Percentiles rank a stretch among this genome's conserved stretches.
Conservation (phyloP, 2,113 vertebrate species). For the Ramphastos sulfuratus region DNA sequence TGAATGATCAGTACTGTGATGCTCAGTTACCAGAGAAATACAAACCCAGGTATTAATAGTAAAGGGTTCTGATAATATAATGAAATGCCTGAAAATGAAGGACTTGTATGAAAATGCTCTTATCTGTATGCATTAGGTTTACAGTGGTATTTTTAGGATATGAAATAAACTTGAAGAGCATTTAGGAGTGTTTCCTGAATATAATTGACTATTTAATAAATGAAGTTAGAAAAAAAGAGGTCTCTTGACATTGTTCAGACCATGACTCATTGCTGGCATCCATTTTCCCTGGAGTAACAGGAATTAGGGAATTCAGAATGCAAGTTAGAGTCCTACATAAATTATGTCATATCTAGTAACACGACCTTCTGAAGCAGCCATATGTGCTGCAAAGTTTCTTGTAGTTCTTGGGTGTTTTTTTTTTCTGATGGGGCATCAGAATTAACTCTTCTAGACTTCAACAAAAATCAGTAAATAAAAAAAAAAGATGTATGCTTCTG, state of each 20-base stretch:
- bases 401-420: background rate
- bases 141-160: background rate
- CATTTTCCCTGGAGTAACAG: background rate
- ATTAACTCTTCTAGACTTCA: conserved; percentile 17
- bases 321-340: conserved; percentile 1
- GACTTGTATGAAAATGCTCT: background rate
- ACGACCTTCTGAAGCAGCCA: conserved; percentile 4
- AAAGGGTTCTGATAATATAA: background rate
- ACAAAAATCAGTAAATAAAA: background rate
- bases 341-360: conserved; percentile 2
- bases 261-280: background rate
- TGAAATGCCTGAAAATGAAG: background rate
- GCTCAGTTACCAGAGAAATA: background rate
- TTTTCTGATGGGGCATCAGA: background rate
- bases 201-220: conserved; percentile 7
- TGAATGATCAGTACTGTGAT: background rate
- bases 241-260: background rate
- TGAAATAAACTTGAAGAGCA: background rate
- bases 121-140: background rate
- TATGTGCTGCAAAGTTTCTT: background rate
- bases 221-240: background rate
- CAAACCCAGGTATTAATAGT: background rate
- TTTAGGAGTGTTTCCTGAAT: background rate
- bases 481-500: background rate
- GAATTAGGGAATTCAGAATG: background rate